phyloP scores from a whole-genome alignment of 2,797 vertebrate species.

The Trachops cirrhosus region DNA sequence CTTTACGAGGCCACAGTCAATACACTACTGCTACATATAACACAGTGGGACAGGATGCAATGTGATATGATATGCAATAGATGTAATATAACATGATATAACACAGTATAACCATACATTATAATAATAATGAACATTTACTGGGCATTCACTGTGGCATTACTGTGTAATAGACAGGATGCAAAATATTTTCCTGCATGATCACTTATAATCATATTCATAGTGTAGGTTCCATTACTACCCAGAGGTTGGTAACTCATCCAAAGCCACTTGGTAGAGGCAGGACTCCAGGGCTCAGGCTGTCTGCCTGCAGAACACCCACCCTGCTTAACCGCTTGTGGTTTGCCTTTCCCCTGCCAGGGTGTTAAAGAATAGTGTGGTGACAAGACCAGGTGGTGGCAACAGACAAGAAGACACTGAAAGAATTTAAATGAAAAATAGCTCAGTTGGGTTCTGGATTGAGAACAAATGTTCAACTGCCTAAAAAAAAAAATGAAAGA shows the following conservation, averaged over 20 bases:
- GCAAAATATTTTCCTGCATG: background rate
- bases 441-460: background rate
- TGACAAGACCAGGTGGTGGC: background rate
- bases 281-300: background rate
- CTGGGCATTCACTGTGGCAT: background rate
- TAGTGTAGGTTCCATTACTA: background rate
- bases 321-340: background rate
- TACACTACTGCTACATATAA: background rate
- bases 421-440: background rate
- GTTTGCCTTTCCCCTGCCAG: background rate
- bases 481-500: background rate
- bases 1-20: background rate
- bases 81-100: no score
- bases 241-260: background rate
- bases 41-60: background rate
- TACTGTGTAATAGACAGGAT: background rate
- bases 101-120: background rate
- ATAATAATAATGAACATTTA: background rate
- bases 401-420: background rate
- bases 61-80: background rate
- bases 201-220: background rate
- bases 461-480: background rate
- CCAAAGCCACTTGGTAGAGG: background rate
- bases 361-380: background rate
- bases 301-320: background rate